Evolutionary conservation across 1,140 invertebrate species (phyloP).

Genomic region (Euwallacea similis): DNA sequence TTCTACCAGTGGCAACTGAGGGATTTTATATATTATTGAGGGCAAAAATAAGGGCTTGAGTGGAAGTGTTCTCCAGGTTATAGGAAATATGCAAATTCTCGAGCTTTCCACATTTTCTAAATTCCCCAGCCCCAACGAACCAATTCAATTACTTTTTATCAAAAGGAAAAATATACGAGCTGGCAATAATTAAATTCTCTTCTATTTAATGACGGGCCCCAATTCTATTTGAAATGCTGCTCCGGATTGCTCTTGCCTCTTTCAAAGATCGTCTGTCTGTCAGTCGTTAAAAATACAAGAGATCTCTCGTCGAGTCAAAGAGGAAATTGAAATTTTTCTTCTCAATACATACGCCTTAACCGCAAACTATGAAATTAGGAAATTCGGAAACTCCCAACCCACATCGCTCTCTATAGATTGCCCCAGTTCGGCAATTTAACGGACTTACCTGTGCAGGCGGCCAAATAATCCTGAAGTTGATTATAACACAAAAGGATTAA

Average conservation of each 20-base stretch:
- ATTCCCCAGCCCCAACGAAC: too few species aligned
- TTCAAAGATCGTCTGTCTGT: constrained; percentile 9
- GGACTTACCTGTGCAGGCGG: neutral
- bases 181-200: constrained; percentile 19
- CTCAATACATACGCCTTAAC: too few species aligned
- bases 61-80: too few species aligned
- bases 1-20: too few species aligned
- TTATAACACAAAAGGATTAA: constrained; percentile 20
- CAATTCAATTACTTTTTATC: constrained; percentile 2
- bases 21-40: too few species aligned
- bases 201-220: constrained; percentile 15
- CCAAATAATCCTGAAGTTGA: neutral
- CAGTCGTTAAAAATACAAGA: constrained; percentile 18
- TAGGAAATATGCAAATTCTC: too few species aligned
- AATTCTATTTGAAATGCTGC: constrained; percentile 20
- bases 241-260: constrained; percentile 10
- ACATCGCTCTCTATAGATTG: too few species aligned
- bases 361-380: too few species aligned
- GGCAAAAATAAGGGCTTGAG: too few species aligned
- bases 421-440: too few species aligned
- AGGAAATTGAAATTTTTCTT: neutral
- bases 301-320: constrained; percentile 8
- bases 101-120: too few species aligned
- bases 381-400: too few species aligned
- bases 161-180: constrained; percentile 24